A percentile compares a stretch with the other conserved stretches of the same genome.
Evolutionary conservation across 2,888 invertebrate species (phyloP).

Genomic region (Stratiomys singularior): DNA sequence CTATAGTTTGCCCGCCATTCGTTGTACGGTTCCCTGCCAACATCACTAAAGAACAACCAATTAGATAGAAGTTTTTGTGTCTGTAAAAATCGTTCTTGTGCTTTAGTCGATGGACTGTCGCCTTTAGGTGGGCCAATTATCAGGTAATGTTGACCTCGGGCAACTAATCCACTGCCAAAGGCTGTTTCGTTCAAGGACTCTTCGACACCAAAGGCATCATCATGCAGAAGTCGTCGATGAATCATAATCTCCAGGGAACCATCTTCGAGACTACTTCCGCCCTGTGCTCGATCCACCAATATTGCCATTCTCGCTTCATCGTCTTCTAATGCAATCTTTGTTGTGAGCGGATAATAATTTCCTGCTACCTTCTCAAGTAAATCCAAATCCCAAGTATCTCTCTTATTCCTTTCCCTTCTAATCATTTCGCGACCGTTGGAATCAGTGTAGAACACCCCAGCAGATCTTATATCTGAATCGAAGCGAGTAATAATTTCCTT

Average conservation of each 20-base stretch:
- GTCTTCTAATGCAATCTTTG: constrained; percentile 79
- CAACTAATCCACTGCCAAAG: constrained; percentile 75
- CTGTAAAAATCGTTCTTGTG: constrained; percentile 67
- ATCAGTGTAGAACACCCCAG: constrained; percentile 87
- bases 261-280: constrained; percentile 79
- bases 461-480: constrained; percentile 71
- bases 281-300: constrained; percentile 83
- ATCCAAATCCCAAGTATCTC: constrained; percentile 79
- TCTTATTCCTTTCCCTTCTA: constrained; percentile 72
- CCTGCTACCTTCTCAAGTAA: constrained; percentile 79
- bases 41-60: constrained; percentile 71
- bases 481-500: constrained; percentile 87
- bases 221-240: constrained; percentile 83
- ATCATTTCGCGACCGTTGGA: constrained; percentile 91
- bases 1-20: constrained; percentile 64
- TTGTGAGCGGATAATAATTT: constrained; percentile 95
- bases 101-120: constrained; percentile 57
- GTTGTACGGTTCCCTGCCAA: constrained; percentile 64
- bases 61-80: constrained; percentile 70
- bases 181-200: constrained; percentile 89
- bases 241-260: constrained; percentile 84
- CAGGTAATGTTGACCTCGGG: constrained; percentile 75
- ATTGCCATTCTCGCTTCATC: constrained; percentile 60
- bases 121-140: constrained; percentile 62
- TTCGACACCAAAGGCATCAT: constrained; percentile 93